A percentile compares a stretch with the other conserved stretches of the same genome.
phyloP scores from a whole-genome alignment of 2,888 invertebrate genomes.

The Epinotia brunnichana region DNA sequence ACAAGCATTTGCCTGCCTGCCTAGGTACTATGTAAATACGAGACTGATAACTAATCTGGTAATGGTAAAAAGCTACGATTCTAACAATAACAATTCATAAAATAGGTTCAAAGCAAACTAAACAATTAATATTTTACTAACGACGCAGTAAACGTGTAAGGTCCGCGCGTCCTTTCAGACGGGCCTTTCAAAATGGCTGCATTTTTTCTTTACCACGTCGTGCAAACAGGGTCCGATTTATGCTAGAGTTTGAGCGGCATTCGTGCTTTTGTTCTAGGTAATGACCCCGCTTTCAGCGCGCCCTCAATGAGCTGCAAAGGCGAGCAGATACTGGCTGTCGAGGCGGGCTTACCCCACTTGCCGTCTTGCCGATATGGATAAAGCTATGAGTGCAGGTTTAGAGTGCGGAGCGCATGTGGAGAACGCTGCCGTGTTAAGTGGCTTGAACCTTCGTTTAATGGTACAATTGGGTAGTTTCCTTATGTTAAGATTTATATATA shows the following conservation, averaged over 20 bases:
- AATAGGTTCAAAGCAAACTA: conserved; percentile 26
- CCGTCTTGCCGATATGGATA: conserved; percentile 29
- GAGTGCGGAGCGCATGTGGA: conserved; percentile 14
- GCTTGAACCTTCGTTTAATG: not conserved
- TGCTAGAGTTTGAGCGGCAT: conserved; percentile 77
- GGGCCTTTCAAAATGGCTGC: conserved; percentile 70
- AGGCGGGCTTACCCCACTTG: conserved; percentile 29
- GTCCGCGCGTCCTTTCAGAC: conserved; percentile 60
- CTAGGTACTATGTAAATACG: no score
- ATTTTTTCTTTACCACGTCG: conserved; percentile 76
- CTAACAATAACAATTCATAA: not conserved
- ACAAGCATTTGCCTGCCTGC: no score
- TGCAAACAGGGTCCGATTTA: conserved; percentile 81
- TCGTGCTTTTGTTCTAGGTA: conserved; percentile 81
- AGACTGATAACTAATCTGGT: no score
- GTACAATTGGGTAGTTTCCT: not conserved
- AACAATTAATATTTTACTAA: conserved; percentile 43
- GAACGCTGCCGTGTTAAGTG: conserved; percentile 17
- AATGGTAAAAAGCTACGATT: no score
- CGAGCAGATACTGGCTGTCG: conserved; percentile 66
- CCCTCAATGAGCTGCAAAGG: conserved; percentile 77
- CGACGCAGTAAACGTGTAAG: conserved; percentile 55
- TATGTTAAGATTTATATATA: no score
- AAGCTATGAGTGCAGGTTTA: conserved; percentile 20
- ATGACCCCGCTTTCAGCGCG: conserved; percentile 81